Base-by-base conservation (phyloP, 92 coral and sea anemone genomes). In the Porites divaricata region DNA sequence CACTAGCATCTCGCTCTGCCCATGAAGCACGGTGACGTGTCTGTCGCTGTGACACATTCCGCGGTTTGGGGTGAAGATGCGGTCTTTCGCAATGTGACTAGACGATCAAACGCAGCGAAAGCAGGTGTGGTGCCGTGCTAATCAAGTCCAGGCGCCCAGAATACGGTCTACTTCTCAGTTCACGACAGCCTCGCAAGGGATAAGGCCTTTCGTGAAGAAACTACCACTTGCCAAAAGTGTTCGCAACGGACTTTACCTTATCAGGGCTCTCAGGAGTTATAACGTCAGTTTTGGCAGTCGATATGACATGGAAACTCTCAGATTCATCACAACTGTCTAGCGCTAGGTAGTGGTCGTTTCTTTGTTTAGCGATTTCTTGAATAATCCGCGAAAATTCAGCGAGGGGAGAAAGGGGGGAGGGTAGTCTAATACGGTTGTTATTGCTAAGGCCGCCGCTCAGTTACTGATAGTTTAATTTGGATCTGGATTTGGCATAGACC, bases 321-420 rank as follows among this genome's bases (percentile, higher is more conserved):
- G 59, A 21, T 35, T 70, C 48, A 20, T 41, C 74, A 1, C 13
- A 8, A 48, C 67, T 64, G 53, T 85, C 88, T 53, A 77, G 19
- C 3, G 88, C 13, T 20, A 91, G 85, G 45, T 88, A 84, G 1
- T 88, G 95, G 74, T 88, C 92, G 70, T 91, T 91, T 49, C 86
- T 71, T 51, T 91, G 89, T 51, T 35, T 52, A 21, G 92, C 28
- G 10, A 65, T n/a, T 45, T 81, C 91, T 20, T 92, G 93, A 8
- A 91, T 56, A 50, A 91, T 88, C 4, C n/a, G 20, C 6, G 86
- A 67, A 12, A 91, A 89, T 80, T 89, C 90, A 2, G 41, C 48
- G 52, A 91, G 89, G 64, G 95, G 83, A n/a, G n/a, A n/a, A n/a
- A n/a, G 16, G 92, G 95, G 48, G 28, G 4, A 6, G 45, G 45